Conservation (phyloP, 2,888 invertebrate species). For the Pyralis farinalis region DNA sequence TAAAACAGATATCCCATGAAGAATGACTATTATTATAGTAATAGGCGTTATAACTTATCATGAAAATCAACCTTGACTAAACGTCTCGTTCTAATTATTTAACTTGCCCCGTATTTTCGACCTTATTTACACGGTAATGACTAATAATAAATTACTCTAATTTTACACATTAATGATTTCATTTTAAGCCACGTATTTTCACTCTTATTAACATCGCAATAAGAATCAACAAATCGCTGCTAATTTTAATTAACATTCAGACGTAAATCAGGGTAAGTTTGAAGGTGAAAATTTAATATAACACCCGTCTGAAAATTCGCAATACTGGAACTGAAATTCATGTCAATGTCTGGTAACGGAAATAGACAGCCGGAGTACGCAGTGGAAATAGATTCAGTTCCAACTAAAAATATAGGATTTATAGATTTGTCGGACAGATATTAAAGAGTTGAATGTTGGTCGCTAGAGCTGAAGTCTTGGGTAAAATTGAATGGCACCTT, state of each 20-base stretch:
- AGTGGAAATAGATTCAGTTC: constrained; percentile 26
- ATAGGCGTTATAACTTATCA: too few relatives aligned
- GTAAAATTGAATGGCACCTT: too few relatives aligned
- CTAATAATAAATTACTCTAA: background rate
- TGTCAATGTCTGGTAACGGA: constrained; percentile 60
- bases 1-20: too few relatives aligned
- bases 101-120: background rate
- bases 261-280: background rate
- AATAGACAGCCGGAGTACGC: constrained; percentile 44
- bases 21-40: too few relatives aligned
- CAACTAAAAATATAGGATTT: constrained; percentile 25
- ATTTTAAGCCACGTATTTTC: background rate
- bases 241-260: background rate
- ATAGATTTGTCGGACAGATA: constrained; percentile 9
- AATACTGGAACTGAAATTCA: constrained; percentile 26
- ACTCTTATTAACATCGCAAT: background rate
- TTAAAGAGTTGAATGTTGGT: background rate
- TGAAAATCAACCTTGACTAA: too few relatives aligned
- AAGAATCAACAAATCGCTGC: background rate
- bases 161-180: background rate
- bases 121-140: background rate
- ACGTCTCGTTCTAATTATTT: background rate
- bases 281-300: constrained; percentile 9
- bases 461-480: too few relatives aligned
- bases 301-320: constrained; percentile 31